These are phyloP conservation scores for Drosophila borborema DNA, from an alignment of 2,888 invertebrate species.

Conservation along the genomic window DNA sequence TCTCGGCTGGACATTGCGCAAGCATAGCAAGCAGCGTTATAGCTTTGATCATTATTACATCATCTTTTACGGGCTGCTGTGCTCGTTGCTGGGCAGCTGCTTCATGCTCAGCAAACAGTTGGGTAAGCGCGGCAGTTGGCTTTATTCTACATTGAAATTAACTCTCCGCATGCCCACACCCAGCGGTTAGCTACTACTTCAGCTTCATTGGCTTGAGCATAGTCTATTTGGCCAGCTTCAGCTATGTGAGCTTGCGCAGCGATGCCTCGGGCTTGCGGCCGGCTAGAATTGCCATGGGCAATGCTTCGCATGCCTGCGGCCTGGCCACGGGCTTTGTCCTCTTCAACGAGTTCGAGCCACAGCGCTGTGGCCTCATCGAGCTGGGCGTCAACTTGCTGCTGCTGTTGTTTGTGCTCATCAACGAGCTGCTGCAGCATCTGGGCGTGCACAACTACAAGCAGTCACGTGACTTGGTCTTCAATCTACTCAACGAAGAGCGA, in stretches of 20 bases:
- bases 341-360: slow-evolving; percentile 77
- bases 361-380: slow-evolving; percentile 65
- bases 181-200: slow-evolving; percentile 79
- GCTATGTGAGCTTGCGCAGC: slow-evolving; percentile 77
- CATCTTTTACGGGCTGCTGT: slow-evolving; percentile 79
- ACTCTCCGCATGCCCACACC: not conserved
- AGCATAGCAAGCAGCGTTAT: slow-evolving; percentile 68
- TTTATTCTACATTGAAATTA: not conserved
- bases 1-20: slow-evolving; percentile 73
- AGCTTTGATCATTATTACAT: slow-evolving; percentile 80
- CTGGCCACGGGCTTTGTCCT: slow-evolving; percentile 68
- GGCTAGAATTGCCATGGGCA: slow-evolving; percentile 71
- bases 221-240: slow-evolving; percentile 72
- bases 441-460: slow-evolving; percentile 72
- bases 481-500: slow-evolving; percentile 79
- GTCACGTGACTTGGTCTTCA: slow-evolving; percentile 77
- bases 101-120: slow-evolving; percentile 76
- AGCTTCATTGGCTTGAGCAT: slow-evolving; percentile 72
- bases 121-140: slow-evolving; percentile 57
- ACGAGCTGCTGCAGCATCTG: slow-evolving; percentile 77
- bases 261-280: slow-evolving; percentile 71
- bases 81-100: slow-evolving; percentile 74
- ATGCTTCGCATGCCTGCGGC: slow-evolving; percentile 67
- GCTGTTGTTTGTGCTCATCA: slow-evolving; percentile 62
- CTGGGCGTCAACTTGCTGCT: slow-evolving; percentile 61